Evolutionary conservation across 2,113 vertebrate genomes (phyloP).

Genomic region (Capricornis sumatraensis): DNA sequence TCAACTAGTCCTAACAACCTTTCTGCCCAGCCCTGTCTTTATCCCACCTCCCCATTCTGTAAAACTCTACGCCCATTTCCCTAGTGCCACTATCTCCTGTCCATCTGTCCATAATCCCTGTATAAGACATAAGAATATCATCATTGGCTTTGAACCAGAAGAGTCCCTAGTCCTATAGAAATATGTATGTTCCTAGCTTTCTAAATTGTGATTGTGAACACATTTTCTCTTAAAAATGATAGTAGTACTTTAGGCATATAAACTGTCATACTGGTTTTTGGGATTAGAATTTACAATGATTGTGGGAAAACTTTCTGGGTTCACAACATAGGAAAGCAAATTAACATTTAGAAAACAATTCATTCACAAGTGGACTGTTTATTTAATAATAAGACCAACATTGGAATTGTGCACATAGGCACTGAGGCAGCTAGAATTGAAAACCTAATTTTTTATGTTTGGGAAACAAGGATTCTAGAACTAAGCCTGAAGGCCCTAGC

Average conservation of each 20-base stretch:
- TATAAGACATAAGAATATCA: not conserved
- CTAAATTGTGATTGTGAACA: not conserved
- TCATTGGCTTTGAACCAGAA: not conserved
- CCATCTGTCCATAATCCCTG: not conserved
- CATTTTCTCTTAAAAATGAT: not conserved
- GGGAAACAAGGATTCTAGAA: not conserved
- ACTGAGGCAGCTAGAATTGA: not conserved
- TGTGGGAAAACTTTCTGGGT: not conserved
- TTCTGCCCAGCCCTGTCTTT: not conserved
- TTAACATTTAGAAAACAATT: not conserved
- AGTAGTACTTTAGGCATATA: not conserved
- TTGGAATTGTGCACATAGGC: not conserved
- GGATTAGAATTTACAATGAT: not conserved
- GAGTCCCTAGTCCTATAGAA: not conserved
- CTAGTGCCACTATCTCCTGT: too few species aligned
- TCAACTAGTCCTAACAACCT: not conserved
- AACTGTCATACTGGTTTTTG: not conserved
- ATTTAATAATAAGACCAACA: not conserved
- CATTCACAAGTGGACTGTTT: not conserved
- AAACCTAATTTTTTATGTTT: not conserved
- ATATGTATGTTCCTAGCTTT: not conserved
- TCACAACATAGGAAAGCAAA: not conserved
- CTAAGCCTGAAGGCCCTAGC: not conserved
- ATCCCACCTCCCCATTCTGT: not conserved
- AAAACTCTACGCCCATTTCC: not conserved